Conservation (phyloP, 2,888 invertebrate species). For the Dicycla oo region DNA sequence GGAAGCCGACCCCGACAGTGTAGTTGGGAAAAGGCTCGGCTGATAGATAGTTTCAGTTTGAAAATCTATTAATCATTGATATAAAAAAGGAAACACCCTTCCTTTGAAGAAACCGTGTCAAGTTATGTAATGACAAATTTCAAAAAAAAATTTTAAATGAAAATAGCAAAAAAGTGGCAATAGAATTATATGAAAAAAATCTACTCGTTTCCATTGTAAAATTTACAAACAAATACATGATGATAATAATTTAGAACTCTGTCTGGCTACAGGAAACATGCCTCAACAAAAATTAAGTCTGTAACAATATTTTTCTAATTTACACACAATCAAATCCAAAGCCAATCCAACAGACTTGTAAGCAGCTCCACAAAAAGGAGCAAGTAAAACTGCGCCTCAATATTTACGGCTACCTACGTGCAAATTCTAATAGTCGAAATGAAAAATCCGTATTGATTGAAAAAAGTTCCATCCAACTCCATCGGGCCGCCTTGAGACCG, state of each 20-base stretch:
- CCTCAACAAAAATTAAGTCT: background rate
- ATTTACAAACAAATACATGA: background rate
- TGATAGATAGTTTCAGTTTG: no score
- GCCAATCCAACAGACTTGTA: background rate
- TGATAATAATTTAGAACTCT: background rate
- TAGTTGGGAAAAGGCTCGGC: no score
- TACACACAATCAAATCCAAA: conserved; percentile 11
- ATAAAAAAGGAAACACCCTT: no score
- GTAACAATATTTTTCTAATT: background rate
- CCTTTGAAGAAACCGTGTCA: background rate
- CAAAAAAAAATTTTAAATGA: background rate
- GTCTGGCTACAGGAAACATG: background rate
- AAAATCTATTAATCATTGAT: no score
- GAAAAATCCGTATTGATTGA: conserved; percentile 57
- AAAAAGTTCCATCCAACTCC: conserved; percentile 51
- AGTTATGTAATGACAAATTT: no score
- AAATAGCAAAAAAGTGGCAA: background rate
- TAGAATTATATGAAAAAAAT: background rate
- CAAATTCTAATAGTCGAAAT: conserved; percentile 42
- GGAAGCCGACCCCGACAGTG: no score
- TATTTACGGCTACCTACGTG: conserved; percentile 38
- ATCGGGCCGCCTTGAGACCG: conserved; percentile 2
- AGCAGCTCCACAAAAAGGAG: conserved; percentile 4
- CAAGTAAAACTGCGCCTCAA: conserved; percentile 25
- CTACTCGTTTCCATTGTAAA: background rate